A percentile compares a stretch with the other conserved stretches of the same genome.
Conservation (phyloP, 2,113 vertebrate species). For the Calyptommatus sinebrachiatus region DNA sequence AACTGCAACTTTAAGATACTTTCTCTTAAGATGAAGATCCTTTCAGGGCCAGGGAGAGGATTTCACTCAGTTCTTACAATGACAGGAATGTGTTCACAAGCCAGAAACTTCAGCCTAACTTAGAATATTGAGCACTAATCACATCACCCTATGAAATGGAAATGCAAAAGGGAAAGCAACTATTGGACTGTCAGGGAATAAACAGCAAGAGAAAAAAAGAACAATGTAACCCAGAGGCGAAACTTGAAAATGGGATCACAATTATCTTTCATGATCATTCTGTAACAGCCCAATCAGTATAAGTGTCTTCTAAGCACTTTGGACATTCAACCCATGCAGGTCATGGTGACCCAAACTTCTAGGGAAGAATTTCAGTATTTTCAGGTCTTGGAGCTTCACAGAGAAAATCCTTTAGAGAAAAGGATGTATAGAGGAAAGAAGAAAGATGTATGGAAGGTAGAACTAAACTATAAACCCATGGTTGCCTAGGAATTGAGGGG, state of each 20-base stretch:
- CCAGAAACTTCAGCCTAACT: too few relatives aligned
- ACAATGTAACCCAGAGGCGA: background rate
- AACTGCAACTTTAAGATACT: too few relatives aligned
- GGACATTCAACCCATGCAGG: background rate
- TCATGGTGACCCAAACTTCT: background rate
- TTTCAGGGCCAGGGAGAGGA: too few relatives aligned
- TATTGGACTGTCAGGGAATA: background rate
- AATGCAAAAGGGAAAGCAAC: too few relatives aligned
- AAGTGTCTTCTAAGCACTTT: background rate
- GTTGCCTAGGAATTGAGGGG: too few relatives aligned
- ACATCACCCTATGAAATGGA: background rate
- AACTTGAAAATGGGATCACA: background rate
- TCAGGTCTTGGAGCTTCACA: background rate
- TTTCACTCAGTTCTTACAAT: too few relatives aligned
- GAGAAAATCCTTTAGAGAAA: background rate
- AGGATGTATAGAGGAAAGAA: background rate
- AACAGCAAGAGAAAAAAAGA: background rate
- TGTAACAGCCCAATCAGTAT: background rate
- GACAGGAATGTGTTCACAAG: too few relatives aligned
- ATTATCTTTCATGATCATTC: background rate
- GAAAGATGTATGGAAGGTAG: background rate
- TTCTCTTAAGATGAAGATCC: too few relatives aligned
- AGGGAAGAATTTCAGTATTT: background rate
- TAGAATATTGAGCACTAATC: too few relatives aligned
- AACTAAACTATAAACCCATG: too few relatives aligned